Base-by-base conservation (phyloP, 1,140 invertebrate genomes). In the Carposina sasakii region DNA sequence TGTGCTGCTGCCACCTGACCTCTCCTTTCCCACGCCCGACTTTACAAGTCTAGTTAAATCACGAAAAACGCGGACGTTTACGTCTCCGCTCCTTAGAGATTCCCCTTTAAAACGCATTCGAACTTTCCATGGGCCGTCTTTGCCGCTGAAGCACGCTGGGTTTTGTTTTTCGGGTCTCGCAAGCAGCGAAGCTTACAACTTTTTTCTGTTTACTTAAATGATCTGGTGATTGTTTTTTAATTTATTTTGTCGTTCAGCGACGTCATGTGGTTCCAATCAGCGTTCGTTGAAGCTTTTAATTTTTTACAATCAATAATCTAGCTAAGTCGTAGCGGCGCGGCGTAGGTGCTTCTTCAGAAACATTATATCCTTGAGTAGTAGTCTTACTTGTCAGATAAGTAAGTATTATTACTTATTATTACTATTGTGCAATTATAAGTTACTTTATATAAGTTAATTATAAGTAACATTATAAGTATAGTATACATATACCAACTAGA, bases 141-240 rank as follows among this genome's bases (percentile, higher is more conserved):
- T 61, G 63, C 56, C 54, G 48, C 52, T 23, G 33, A 54, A 58
- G 45, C 57, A n/a, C n/a, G n/a, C 47, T 54, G 24, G 41, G 50
- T 46, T 54, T 51, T 67, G 69, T 67, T 77, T 78, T 74, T 67
- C 67, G 73, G 71, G 71, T 73, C 73, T 71, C 68, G 60, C 57
- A 56, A 54, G 65, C 67, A 73, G 52, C 44, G 71, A 72, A 62
- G 67, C 73, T 67, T 76, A 59, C 67, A 71, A 46, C 53, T 64
- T 71, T 72, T 78, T 82, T 78, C 54, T 78, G 75, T 81, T 77
- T 71, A 74, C 75, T 71, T 61, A 83, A 83, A 83, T 77, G 75
- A 81, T 68, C 67, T 81, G 70, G 70, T 83, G 75, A 83, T 83
- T 81, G 79, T 83, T 82, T 82, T 79, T 82, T 78, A 81, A 82